Conservation (phyloP, 2,797 vertebrate genomes). For the Sebastes minor region DNA sequence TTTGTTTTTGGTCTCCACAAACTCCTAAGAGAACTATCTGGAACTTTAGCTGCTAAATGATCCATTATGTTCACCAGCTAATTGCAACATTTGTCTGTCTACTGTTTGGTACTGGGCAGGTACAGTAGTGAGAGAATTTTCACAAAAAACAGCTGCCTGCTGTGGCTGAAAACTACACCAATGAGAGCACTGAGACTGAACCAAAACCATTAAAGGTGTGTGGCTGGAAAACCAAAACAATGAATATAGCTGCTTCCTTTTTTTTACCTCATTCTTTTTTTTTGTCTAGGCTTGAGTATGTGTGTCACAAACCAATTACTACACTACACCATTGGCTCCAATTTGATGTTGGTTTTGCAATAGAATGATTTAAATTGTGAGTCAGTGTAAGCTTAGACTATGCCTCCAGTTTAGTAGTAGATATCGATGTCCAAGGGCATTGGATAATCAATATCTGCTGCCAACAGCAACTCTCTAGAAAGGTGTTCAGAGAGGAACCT, state of each 20-base stretch:
- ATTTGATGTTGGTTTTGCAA: background rate
- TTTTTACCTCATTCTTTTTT: background rate
- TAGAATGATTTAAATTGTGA: background rate
- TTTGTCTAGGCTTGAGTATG: background rate
- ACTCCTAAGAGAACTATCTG: too few species aligned
- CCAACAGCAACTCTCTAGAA: background rate
- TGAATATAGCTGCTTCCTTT: too few species aligned
- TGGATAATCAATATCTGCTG: background rate
- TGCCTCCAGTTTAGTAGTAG: background rate
- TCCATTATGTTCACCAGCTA: background rate
- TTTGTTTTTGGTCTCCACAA: too few species aligned
- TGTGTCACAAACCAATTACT: background rate
- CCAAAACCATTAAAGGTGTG: background rate
- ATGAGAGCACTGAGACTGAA: background rate
- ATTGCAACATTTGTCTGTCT: background rate
- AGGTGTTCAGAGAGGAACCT: background rate
- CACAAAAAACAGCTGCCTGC: background rate
- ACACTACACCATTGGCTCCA: background rate
- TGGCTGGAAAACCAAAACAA: background rate
- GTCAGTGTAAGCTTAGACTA: background rate
- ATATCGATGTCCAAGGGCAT: background rate
- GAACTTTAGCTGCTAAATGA: background rate
- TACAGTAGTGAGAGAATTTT: too few species aligned
- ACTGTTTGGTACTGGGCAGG: too few species aligned
- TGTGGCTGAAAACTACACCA: background rate